Conservation (phyloP, 2,888 invertebrate species). For the Diadegma fenestrale region DNA sequence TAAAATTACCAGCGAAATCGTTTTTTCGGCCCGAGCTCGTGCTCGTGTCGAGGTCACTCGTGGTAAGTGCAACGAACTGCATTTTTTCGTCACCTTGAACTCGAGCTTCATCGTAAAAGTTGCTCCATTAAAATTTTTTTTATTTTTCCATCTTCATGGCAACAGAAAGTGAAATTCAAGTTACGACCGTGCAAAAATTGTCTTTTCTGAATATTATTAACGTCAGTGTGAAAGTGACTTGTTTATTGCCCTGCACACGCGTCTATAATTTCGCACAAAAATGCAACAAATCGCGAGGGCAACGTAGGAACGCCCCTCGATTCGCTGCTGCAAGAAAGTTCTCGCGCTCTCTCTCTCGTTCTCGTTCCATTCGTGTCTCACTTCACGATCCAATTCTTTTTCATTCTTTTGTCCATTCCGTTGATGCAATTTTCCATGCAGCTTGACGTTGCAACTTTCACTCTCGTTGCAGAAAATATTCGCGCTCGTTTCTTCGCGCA, state of each 20-base stretch:
- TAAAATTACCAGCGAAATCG: neutral
- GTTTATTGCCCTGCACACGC: neutral
- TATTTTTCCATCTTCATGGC: neutral
- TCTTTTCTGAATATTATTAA: neutral
- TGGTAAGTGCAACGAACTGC: conserved; percentile 4
- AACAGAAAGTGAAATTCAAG: neutral
- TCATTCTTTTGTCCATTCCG: neutral
- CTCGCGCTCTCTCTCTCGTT: neutral
- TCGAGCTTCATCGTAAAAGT: neutral
- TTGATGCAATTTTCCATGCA: neutral
- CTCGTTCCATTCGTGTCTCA: neutral
- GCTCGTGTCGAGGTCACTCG: neutral
- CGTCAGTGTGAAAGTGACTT: neutral
- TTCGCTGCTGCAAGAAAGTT: neutral
- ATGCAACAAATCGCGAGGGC: neutral
- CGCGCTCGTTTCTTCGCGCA: no score
- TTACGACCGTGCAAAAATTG: no score
- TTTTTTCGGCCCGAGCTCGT: neutral
- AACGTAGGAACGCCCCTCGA: neutral
- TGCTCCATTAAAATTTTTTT: neutral
- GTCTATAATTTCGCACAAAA: neutral
- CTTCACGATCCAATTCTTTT: neutral
- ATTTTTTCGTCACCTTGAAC: neutral
- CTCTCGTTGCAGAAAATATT: neutral
- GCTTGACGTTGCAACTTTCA: neutral